Evolutionary conservation across 30 jellyfish, hydroid and myxozoan species (phyloP), one percentile per base, ranked within the genome.

Genomic region (Mastigias papua): DNA sequence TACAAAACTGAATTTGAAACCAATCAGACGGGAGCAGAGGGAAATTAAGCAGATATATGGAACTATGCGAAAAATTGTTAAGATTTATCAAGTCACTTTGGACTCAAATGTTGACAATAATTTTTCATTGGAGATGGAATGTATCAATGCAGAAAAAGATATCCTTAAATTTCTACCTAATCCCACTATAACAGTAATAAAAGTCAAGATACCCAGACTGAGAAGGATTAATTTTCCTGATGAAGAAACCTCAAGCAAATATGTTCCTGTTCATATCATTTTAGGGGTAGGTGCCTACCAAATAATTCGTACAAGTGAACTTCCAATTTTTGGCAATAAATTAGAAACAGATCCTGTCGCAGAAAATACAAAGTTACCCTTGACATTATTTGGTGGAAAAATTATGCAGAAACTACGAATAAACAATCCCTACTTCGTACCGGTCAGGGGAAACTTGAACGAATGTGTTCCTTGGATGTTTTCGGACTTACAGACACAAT

Each of bases 261-360:
- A 32, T 78, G 78, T 75, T 90, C 96, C 96, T 54, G 67, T 76
- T 50, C 89, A 86, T 34, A 48, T 86, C 58, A 86, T 48, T 25
- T 30, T 62, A 67, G 96, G 90, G n/a, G 78, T 86, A 42, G 78
- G 86, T n/a, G 89, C 75, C 58, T 86, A 48, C 60, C 89, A 86
- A 77, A 34, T 85, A 67, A 86, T 86, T 70, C 64, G 75, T 66
- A 42, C 77, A 11, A 76, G 86, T 21, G 90, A 86, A 90, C 96
- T 79, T 28, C 78, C 78, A 73, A 74, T 86, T 16, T 51, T 86
- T 27, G 96, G 96, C 48, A 90, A 85, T n/a, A 86, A 86, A 51
- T 86, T 71, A 26, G 90, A 86, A 46, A 31, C 29, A 49, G 90
- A 86, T 75, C 90, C 96, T 54, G 90, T 86, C 16, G 96, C 95